Evolutionary conservation across 35 echinoderm and acorn worm genomes (phyloP).

Genomic region (Diadema setosum): DNA sequence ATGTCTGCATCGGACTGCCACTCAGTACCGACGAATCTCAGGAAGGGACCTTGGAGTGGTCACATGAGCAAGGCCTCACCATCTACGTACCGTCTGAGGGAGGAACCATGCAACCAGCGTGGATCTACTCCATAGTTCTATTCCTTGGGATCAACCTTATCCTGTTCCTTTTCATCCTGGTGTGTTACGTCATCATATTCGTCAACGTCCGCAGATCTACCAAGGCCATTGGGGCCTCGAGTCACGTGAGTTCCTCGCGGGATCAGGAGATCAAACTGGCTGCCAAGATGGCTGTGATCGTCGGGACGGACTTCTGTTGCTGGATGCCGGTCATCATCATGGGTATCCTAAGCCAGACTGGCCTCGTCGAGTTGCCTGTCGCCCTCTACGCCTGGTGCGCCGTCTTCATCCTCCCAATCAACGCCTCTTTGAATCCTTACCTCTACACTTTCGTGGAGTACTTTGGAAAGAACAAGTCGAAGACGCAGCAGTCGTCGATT

Average conservation of each 20-base stretch:
- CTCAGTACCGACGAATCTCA: not conserved
- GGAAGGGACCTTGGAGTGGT: not conserved
- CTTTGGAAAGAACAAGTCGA: not conserved
- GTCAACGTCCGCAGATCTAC: slow-evolving; percentile 17
- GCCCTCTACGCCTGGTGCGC: slow-evolving; percentile 62
- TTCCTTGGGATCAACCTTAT: slow-evolving; percentile 32
- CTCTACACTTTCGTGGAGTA: slow-evolving; percentile 43
- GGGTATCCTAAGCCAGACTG: slow-evolving; percentile 4
- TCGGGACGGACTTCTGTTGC: slow-evolving; percentile 31
- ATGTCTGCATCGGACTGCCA: slow-evolving; percentile 39
- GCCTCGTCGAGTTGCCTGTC: not conserved
- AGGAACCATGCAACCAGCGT: slow-evolving; percentile 3
- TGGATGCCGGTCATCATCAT: slow-evolving; percentile 63
- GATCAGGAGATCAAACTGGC: slow-evolving; percentile 30
- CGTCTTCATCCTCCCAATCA: slow-evolving; percentile 75
- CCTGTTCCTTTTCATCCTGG: not conserved
- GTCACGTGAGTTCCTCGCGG: not conserved
- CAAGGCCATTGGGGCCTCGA: not conserved
- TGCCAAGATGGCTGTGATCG: slow-evolving; percentile 20
- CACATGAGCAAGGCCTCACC: not conserved
- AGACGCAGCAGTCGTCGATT: no score
- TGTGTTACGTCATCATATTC: slow-evolving; percentile 30
- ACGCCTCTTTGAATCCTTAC: slow-evolving; percentile 66
- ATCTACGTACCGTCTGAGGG: not conserved
- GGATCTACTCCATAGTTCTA: slow-evolving; percentile 2